A percentile compares a stretch with the other conserved stretches of the same genome.
These are phyloP conservation scores for Rhyacophila evoluta DNA, from an alignment of 2,888 invertebrate species.

Conservation along the genomic window DNA sequence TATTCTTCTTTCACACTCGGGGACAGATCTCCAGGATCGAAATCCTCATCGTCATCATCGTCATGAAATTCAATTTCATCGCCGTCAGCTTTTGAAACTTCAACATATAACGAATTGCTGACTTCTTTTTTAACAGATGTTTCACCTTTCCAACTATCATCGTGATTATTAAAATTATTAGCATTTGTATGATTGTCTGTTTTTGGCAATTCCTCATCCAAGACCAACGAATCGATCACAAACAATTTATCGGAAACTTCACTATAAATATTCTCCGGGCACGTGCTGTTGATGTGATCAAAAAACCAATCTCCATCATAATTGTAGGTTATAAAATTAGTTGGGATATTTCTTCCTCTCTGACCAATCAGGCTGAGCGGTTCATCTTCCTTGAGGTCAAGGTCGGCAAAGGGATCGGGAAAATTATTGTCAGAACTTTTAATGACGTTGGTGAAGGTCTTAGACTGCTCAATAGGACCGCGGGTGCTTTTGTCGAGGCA, in stretches of 20 bases:
- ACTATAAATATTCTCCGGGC: background rate
- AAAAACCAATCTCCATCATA: background rate
- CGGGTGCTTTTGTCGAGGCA: background rate
- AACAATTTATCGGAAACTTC: background rate
- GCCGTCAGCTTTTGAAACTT: background rate
- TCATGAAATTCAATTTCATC: background rate
- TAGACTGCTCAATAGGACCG: background rate
- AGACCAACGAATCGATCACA: background rate
- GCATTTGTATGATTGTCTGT: background rate
- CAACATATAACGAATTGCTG: background rate
- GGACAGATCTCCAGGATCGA: background rate
- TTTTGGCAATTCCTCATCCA: background rate
- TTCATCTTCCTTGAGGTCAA: background rate
- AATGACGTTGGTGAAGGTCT: background rate
- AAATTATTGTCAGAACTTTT: background rate
- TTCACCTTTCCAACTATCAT: background rate
- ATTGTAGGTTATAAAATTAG: background rate
- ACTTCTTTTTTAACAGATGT: constrained; percentile 1
- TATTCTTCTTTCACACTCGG: background rate
- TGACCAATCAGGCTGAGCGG: background rate
- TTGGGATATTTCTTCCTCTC: background rate
- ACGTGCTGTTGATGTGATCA: background rate
- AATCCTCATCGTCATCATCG: background rate
- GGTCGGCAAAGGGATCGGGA: background rate
- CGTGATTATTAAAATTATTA: background rate